These are phyloP conservation scores for Galemys pyrenaicus DNA, from an alignment of 2,113 vertebrate genomes.

Conservation along the genomic window DNA sequence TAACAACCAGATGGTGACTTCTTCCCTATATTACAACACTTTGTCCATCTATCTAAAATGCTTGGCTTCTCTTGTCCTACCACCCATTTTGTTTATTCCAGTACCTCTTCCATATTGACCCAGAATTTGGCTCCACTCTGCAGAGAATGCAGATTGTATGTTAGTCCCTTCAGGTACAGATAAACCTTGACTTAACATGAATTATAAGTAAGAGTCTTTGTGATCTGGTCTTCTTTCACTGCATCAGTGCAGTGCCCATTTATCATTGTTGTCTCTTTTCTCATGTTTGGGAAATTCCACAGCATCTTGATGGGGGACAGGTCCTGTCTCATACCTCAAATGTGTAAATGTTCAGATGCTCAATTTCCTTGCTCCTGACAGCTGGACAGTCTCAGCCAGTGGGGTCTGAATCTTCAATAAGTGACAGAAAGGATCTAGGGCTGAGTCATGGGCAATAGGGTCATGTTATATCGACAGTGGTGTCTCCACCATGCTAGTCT, in stretches of 20 bases:
- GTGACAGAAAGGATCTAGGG: background rate
- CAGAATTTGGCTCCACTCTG: background rate
- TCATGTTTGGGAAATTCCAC: background rate
- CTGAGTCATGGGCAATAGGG: background rate
- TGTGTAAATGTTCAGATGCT: background rate
- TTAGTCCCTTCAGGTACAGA: background rate
- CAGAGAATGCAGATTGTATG: background rate
- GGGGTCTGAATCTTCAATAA: background rate
- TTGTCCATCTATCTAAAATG: background rate
- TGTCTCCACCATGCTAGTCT: background rate
- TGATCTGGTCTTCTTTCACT: background rate
- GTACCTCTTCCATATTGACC: background rate
- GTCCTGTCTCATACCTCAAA: background rate
- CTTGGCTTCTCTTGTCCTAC: background rate
- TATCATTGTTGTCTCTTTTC: background rate
- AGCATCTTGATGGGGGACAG: background rate
- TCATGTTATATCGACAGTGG: background rate
- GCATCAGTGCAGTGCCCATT: background rate
- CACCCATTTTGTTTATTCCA: background rate
- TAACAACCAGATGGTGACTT: background rate
- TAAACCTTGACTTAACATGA: background rate
- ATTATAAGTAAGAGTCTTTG: background rate
- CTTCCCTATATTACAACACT: background rate
- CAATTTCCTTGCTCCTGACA: background rate
- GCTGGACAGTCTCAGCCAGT: background rate